Base-by-base conservation (phyloP, 2,888 invertebrate genomes). In the Exocentrus adspersus region DNA sequence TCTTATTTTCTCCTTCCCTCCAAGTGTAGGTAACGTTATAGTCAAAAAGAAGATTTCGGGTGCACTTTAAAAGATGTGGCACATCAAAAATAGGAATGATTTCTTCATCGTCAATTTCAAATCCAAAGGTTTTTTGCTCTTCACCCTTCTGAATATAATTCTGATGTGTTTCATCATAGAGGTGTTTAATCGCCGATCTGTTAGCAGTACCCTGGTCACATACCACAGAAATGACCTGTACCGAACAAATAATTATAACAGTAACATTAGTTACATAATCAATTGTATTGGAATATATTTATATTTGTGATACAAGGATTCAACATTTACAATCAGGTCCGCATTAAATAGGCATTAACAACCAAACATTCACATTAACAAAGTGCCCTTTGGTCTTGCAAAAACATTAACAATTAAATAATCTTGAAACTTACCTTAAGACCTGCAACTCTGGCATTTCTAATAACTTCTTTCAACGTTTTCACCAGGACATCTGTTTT, bases 61-160 rank as follows among this genome's bases (percentile, higher is more conserved):
- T 51, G 5, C 51, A 16, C 9, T 50, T 50, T 16, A 50, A 28
- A 10, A 51, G 17, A 10, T 51, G 51, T 24, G 30, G 51, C 10
- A 14, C 12, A 6, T 30, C 51, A 14, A 17, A 51, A 5, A 51
- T 6, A 7, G 5, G 9, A 24, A 30, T 10, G 1, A 46, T 10
- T 6, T 46, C 46, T 46, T 46, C 19, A n/a, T 21, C 46, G 6
- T n/a, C 46, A 9, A 46, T n/a, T n/a, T 6, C 5, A 46, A 20
- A 46, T n/a, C 17, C 19, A 10, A 20, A n/a, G 4, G 9, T 1
- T 7, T 3, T 19, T 10, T 20, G 19, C n/a, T 46, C 46, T 46
- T 19, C 21, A 2, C 9, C 14, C 3, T 46, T 19, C 7, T 19
- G 10, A 9, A 14, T 12, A 17, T 14, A 43, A 1, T 4, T 6